Conservation (phyloP, 1,140 invertebrate genomes). For the Dufourea novaeangliae region DNA sequence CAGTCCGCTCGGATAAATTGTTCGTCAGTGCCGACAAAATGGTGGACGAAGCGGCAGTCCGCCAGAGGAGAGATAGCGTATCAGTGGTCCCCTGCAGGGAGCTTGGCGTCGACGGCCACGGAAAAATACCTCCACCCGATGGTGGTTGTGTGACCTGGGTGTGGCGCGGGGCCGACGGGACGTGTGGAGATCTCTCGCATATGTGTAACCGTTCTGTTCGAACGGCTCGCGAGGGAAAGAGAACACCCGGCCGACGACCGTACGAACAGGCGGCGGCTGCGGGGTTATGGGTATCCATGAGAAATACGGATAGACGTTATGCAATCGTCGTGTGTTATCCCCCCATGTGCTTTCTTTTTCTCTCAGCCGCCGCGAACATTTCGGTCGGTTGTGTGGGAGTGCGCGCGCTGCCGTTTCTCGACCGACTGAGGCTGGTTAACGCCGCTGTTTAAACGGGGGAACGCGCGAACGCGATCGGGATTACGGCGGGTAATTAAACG, state of each 20-base stretch:
- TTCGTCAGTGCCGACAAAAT: no score
- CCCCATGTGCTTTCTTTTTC: constrained; percentile 48
- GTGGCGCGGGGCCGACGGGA: constrained; percentile 23
- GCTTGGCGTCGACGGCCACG: not conserved
- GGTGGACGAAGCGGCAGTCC: no score
- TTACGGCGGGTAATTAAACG: constrained; percentile 28
- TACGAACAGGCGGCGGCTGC: not conserved
- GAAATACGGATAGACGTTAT: constrained; percentile 47
- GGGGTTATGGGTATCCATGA: constrained; percentile 45
- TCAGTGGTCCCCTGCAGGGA: constrained; percentile 9
- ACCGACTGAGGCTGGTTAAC: not conserved
- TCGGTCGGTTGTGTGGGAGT: constrained; percentile 9
- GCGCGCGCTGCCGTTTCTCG: not conserved
- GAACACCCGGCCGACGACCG: constrained; percentile 7
- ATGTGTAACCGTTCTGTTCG: constrained; percentile 46
- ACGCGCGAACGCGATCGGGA: constrained; percentile 5
- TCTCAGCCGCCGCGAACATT: not conserved
- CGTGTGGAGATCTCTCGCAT: constrained; percentile 45
- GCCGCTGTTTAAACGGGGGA: not conserved
- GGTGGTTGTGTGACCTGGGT: constrained; percentile 48
- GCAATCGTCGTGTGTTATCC: constrained; percentile 32
- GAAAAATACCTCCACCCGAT: constrained; percentile 27
- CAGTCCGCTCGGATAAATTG: no score
- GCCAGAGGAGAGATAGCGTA: constrained; percentile 38
- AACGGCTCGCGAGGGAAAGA: constrained; percentile 8